Base-by-base conservation (phyloP, 2,113 vertebrate genomes). In the Cottus gobio region DNA sequence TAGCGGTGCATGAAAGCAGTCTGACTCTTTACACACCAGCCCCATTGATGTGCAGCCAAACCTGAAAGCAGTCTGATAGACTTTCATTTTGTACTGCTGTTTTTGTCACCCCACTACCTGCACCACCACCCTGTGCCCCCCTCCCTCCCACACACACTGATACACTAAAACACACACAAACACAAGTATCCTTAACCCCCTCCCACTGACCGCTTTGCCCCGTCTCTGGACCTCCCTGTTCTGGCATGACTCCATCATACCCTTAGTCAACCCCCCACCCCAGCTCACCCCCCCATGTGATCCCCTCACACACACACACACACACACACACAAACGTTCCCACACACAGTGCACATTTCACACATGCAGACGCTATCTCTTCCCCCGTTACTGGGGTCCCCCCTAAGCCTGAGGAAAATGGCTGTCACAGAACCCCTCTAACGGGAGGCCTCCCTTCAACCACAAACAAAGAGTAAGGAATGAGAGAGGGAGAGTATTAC, bases 191-290 rank as follows among this genome's bases (percentile, higher is more conserved):
- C 73, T 66, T 24, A 56, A 30, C 37, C 67, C 74, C 46, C 64
- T 66, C 77, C 65, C 69, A 68, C 64, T 61, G 54, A 89, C 78
- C 62, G 42, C 91, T 91, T 79, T 90, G 85, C 84, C 85, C 91
- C 56, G 65, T 90, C 89, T 90, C 79, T 90, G 93, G 85, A 94
- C 90, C 93, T 94, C 92, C 92, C 85, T 87, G 85, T 77, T 92
- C 85, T 94, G 93, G 94, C 91, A 93, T 75, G 57, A 84, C 75
- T 93, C 93, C 92, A 93, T 60, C 81, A 83, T 89, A 92, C 88
- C 91, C 94, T 93, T 89, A 89, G 85, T 92, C 83, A 91, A 88
- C 94, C 89, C 87, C 78, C 83, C 78, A 46, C 15, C 44, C 44
- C 13, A 2, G 5, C 50, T 16, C 7, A 91, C 88, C 93, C 87